phyloP scores from a whole-genome alignment of 2,888 invertebrate species.

The Mongoloraphidia duomilia region DNA sequence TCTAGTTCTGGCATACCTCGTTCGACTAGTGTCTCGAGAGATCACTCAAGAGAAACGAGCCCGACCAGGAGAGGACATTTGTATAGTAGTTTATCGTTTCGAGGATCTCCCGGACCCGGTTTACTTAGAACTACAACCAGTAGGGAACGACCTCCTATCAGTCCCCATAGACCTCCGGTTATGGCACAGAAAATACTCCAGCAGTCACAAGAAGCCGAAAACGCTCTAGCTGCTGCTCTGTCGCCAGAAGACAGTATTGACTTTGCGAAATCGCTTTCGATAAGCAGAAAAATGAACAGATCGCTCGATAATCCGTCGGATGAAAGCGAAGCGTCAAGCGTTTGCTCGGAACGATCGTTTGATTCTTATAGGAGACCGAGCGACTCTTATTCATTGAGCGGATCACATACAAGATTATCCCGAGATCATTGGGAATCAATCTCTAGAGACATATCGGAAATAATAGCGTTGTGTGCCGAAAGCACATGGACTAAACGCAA shows the following conservation, averaged over 20 bases:
- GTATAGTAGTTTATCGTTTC: slow-evolving; percentile 2
- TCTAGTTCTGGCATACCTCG: slow-evolving; percentile 52
- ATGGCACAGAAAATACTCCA: slow-evolving; percentile 73
- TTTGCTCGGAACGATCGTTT: slow-evolving; percentile 82
- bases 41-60: slow-evolving; percentile 32
- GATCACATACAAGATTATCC: slow-evolving; percentile 60
- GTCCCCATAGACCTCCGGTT: slow-evolving; percentile 41
- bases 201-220: slow-evolving; percentile 79
- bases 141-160: slow-evolving; percentile 37
- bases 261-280: slow-evolving; percentile 20
- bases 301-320: slow-evolving; percentile 59
- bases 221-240: slow-evolving; percentile 60
- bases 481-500: slow-evolving; percentile 91
- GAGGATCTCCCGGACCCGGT: slow-evolving; percentile 16
- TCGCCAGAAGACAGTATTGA: slow-evolving; percentile 10
- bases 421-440: slow-evolving; percentile 42
- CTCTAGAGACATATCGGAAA: slow-evolving; percentile 54
- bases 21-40: slow-evolving; percentile 51
- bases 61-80: slow-evolving; percentile 21
- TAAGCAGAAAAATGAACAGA: slow-evolving; percentile 25
- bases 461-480: slow-evolving; percentile 75
- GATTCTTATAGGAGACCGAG: slow-evolving; percentile 67
- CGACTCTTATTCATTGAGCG: slow-evolving; percentile 75
- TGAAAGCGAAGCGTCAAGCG: slow-evolving; percentile 89
- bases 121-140: slow-evolving; percentile 27